phyloP scores from a whole-genome alignment of 2,888 invertebrate genomes.

The Tromatobia lineatoria region DNA sequence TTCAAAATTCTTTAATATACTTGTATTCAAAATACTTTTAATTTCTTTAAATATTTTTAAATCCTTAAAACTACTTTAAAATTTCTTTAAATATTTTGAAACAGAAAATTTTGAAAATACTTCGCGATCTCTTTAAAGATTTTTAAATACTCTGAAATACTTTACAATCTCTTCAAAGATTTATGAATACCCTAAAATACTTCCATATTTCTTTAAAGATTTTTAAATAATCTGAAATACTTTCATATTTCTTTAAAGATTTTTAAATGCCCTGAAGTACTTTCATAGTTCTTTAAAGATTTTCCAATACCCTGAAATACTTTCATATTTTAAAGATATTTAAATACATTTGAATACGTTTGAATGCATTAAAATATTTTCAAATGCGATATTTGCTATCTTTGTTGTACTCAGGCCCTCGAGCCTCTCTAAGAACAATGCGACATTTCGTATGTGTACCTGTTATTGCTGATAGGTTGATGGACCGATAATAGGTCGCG shows the following conservation, averaged over 20 bases:
- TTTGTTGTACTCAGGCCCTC: background rate
- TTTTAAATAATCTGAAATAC: background rate
- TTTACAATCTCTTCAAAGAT: no score
- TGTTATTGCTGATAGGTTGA: slow-evolving; percentile 30
- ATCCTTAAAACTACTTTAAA: no score
- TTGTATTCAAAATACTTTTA: no score
- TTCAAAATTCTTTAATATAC: no score
- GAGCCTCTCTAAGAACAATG: background rate
- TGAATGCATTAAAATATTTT: background rate
- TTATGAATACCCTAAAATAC: no score
- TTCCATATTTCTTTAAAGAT: no score
- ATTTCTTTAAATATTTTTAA: no score
- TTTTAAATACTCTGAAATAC: no score
- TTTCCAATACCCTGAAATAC: background rate
- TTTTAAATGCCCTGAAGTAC: background rate
- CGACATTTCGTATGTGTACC: slow-evolving; percentile 11
- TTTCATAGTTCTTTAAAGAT: background rate
- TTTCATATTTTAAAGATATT: background rate
- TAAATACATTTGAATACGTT: background rate
- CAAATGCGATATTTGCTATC: background rate
- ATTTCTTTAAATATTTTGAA: no score
- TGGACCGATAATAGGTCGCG: slow-evolving; percentile 42
- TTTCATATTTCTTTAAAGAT: background rate
- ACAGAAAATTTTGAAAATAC: no score
- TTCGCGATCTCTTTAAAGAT: no score